A percentile compares a stretch with the other conserved stretches of the same genome.
phyloP scores from a whole-genome alignment of 2,797 vertebrate genomes.

The Australoheros facetus region DNA sequence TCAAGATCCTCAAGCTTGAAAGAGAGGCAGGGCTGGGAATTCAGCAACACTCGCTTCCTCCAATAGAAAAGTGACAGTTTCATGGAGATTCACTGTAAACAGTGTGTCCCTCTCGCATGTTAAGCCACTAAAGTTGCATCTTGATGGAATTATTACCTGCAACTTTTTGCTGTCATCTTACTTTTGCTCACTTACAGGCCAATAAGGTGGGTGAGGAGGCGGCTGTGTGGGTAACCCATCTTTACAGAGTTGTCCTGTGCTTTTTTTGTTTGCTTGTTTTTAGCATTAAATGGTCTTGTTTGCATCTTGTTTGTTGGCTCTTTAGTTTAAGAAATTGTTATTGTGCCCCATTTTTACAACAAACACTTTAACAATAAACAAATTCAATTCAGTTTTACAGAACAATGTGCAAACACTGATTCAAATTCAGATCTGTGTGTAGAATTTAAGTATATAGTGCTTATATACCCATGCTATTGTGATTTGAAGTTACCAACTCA shows the following conservation, averaged over 20 bases:
- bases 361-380: neutral
- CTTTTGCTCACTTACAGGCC: constrained; percentile 28
- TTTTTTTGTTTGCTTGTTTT: constrained; percentile 34
- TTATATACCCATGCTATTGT: neutral
- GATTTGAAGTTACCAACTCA: neutral
- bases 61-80: constrained; percentile 32
- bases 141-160: constrained; percentile 55
- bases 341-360: neutral
- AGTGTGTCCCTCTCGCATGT: constrained; percentile 39
- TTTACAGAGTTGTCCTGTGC: constrained; percentile 13
- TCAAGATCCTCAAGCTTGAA: constrained; percentile 19
- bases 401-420: neutral
- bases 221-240: constrained; percentile 9
- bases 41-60: neutral
- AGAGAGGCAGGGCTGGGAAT: constrained; percentile 7
- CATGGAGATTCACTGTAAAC: constrained; percentile 56
- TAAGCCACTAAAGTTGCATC: constrained; percentile 41
- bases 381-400: neutral
- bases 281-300: constrained; percentile 30
- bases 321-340: neutral
- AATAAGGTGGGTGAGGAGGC: constrained; percentile 12
- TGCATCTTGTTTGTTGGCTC: neutral
- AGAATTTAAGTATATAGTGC: neutral
- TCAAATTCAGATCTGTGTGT: neutral
- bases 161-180: constrained; percentile 57